Conservation (phyloP, 1,140 invertebrate genomes). For the Callitettix versicolor region DNA sequence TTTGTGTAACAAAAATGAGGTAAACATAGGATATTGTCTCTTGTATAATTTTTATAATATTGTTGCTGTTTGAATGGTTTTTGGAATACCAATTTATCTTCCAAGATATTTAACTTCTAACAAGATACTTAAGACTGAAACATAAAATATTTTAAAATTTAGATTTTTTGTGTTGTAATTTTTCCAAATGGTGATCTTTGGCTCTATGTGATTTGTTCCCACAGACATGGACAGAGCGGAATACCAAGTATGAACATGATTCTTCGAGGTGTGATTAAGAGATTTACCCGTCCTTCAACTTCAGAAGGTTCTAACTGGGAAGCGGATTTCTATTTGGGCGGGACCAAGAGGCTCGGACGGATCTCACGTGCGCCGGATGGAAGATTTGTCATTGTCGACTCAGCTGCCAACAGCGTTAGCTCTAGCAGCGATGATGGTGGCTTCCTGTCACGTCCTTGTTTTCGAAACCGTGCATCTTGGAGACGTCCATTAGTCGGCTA, state of each 20-base stretch:
- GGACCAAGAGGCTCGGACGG: conserved; percentile 43
- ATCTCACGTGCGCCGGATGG: conserved; percentile 63
- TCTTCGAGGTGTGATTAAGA: conserved; percentile 14
- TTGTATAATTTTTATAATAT: no score
- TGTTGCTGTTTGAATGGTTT: no score
- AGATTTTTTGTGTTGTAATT: no score
- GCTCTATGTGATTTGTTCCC: conserved; percentile 26
- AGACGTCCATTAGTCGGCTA: conserved; percentile 49
- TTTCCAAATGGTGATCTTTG: conserved; percentile 19
- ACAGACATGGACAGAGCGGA: conserved; percentile 84
- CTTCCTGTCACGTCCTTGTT: conserved; percentile 42
- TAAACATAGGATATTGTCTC: no score
- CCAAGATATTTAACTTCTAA: no score
- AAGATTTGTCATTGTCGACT: conserved; percentile 56
- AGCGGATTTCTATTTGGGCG: conserved; percentile 27
- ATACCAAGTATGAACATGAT: conserved; percentile 58
- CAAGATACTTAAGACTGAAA: no score
- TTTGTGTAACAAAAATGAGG: no score
- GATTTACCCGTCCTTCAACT: conserved; percentile 19
- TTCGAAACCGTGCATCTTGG: conserved; percentile 47
- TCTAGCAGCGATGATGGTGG: conserved; percentile 70
- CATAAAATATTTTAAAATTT: no score
- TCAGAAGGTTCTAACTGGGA: conserved; percentile 33
- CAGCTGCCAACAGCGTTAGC: conserved; percentile 53
- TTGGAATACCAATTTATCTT: no score